Conservation (phyloP, 2,888 invertebrate species). For the Junonia oenone region DNA sequence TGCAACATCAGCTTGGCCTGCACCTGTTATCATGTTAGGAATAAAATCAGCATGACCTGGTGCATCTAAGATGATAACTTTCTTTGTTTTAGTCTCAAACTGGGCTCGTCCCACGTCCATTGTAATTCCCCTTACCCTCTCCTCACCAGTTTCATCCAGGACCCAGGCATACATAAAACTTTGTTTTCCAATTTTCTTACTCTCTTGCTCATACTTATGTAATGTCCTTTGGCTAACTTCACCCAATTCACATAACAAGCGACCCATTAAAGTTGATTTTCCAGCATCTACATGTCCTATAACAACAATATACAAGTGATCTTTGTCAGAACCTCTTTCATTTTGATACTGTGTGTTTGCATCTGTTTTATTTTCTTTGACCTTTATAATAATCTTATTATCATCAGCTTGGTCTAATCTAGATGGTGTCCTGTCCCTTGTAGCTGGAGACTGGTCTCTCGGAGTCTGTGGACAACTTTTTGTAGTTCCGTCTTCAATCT, state of each 20-base stretch:
- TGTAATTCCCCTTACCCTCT: constrained; percentile 96
- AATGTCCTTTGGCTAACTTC: constrained; percentile 92
- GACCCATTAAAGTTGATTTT: constrained; percentile 98
- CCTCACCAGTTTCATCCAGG: constrained; percentile 98
- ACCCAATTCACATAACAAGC: constrained; percentile 91
- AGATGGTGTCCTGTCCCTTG: constrained; percentile 76
- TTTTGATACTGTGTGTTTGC: constrained; percentile 82
- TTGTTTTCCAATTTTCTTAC: constrained; percentile 97
- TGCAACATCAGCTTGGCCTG: constrained; percentile 98
- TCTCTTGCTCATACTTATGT: constrained; percentile 98
- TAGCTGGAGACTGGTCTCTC: constrained; percentile 84
- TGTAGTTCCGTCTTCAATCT: constrained; percentile 51
- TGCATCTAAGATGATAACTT: constrained; percentile 93
- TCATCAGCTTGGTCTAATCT: constrained; percentile 58
- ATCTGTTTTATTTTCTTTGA: constrained; percentile 79
- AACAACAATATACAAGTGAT: constrained; percentile 93
- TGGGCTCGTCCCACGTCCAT: constrained; percentile 98
- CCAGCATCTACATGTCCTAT: constrained; percentile 99
- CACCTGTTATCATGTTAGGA: constrained; percentile 99
- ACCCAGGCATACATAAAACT: constrained; percentile 99
- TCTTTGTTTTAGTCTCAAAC: constrained; percentile 92
- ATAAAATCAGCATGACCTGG: constrained; percentile 99
- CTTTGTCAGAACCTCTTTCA: constrained; percentile 89
- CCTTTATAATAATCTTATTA: constrained; percentile 59
- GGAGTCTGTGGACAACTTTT: constrained; percentile 75